phyloP scores from a whole-genome alignment of 64 coral and sea anemone genomes.

The Stylophora pistillata region DNA sequence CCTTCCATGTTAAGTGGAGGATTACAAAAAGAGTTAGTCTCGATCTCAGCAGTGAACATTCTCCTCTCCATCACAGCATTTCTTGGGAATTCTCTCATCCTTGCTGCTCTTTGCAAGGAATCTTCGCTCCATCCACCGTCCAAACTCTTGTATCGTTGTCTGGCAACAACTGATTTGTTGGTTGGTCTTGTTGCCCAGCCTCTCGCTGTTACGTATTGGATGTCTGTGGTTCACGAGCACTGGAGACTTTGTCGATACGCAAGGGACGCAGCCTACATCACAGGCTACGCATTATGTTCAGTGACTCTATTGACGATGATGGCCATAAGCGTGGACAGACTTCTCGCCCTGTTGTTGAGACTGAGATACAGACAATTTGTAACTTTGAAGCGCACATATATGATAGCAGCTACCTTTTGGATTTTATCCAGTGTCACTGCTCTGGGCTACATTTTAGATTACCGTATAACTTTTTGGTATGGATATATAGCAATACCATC shows the following conservation, averaged over 20 bases:
- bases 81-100: too few species aligned
- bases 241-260: not conserved
- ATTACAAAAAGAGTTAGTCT: too few species aligned
- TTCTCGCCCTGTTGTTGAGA: not conserved
- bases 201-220: too few species aligned
- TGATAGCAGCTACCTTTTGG: not conserved
- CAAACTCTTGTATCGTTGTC: too few species aligned
- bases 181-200: too few species aligned
- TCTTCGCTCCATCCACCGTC: too few species aligned
- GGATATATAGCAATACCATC: not conserved
- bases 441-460: not conserved
- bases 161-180: too few species aligned
- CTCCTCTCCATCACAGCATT: too few species aligned
- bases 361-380: not conserved
- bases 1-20: too few species aligned
- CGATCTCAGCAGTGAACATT: too few species aligned
- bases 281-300: not conserved
- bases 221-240: too few species aligned
- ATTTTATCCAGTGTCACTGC: not conserved
- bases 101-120: too few species aligned
- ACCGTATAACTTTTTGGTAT: not conserved
- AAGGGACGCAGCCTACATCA: not conserved
- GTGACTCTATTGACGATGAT: not conserved
- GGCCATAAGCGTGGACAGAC: conserved; percentile 4
- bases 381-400: not conserved